These are phyloP conservation scores for Villa cingulata DNA, from an alignment of 2,888 invertebrate genomes.

Conservation along the genomic window DNA sequence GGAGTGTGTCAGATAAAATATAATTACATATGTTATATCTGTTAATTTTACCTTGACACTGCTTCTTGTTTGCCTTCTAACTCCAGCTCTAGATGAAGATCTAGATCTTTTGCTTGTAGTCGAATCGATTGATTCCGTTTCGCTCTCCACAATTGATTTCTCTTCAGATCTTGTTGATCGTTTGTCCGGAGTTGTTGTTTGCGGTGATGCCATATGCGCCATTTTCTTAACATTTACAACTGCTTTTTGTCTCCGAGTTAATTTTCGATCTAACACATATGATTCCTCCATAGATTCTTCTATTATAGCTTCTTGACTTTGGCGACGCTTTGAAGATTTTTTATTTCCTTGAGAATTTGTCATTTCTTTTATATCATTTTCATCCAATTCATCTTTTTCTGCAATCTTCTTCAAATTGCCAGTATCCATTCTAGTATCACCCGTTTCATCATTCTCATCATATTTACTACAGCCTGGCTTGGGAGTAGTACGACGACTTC, in stretches of 20 bases:
- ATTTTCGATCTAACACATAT: slow-evolving; percentile 18
- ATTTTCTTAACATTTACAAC: slow-evolving; percentile 4
- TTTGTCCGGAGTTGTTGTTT: slow-evolving; percentile 11
- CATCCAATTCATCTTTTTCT: not conserved
- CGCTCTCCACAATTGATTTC: slow-evolving; percentile 17
- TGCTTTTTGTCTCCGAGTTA: slow-evolving; percentile 23
- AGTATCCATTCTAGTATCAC: not conserved
- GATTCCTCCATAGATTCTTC: slow-evolving; percentile 2
- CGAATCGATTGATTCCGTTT: slow-evolving; percentile 22
- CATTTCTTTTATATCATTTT: not conserved
- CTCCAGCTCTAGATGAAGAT: slow-evolving; percentile 13
- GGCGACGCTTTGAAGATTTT: not conserved
- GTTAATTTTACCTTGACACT: slow-evolving; percentile 6
- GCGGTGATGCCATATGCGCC: slow-evolving; percentile 7
- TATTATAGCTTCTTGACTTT: not conserved
- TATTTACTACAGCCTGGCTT: too few species aligned
- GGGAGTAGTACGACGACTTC: too few species aligned
- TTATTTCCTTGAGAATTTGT: not conserved
- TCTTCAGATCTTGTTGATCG: slow-evolving; percentile 15
- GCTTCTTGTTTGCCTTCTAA: slow-evolving; percentile 17
- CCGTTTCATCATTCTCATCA: not conserved
- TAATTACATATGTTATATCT: too few species aligned
- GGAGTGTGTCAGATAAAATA: too few species aligned
- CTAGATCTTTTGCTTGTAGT: slow-evolving; percentile 14
- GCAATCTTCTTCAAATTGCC: too few species aligned